Conservation (phyloP, 2,888 invertebrate species). For the Philopedon plagiatum region DNA sequence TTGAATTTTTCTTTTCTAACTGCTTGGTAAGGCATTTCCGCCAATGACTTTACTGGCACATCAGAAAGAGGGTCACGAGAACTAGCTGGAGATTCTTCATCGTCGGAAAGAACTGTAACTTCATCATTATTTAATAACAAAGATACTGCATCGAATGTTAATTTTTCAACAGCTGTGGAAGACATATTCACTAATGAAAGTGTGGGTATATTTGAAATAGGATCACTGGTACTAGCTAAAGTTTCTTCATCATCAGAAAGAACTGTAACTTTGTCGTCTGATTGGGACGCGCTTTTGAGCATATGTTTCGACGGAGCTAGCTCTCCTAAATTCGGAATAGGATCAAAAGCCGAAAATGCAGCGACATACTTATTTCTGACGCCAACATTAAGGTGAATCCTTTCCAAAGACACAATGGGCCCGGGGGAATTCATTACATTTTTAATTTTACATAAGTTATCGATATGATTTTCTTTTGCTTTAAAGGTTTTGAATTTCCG, state of each 20-base stretch:
- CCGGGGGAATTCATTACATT: constrained; percentile 46
- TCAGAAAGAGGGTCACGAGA: not conserved
- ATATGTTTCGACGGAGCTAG: not conserved
- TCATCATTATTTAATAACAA: not conserved
- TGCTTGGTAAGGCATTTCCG: not conserved
- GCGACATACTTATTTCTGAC: constrained; percentile 45
- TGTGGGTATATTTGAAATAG: too few species aligned
- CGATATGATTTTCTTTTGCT: constrained; percentile 52
- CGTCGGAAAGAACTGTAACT: constrained; percentile 44
- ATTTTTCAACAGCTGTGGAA: too few species aligned
- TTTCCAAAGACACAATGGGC: constrained; percentile 47
- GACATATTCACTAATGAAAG: too few species aligned
- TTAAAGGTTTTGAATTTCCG: constrained; percentile 52
- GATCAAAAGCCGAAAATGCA: constrained; percentile 43
- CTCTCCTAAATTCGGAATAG: not conserved
- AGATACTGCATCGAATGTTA: not conserved
- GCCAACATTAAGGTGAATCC: constrained; percentile 49
- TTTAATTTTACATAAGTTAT: constrained; percentile 50
- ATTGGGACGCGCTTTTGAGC: too few species aligned
- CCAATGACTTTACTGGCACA: not conserved
- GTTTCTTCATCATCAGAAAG: too few species aligned
- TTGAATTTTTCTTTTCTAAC: not conserved
- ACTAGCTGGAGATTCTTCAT: constrained; percentile 19
- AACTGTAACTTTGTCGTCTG: too few species aligned
- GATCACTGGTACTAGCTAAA: too few species aligned